Evolutionary conservation across 2,888 invertebrate species (phyloP).

Genomic region (Entomobrya multifasciata): DNA sequence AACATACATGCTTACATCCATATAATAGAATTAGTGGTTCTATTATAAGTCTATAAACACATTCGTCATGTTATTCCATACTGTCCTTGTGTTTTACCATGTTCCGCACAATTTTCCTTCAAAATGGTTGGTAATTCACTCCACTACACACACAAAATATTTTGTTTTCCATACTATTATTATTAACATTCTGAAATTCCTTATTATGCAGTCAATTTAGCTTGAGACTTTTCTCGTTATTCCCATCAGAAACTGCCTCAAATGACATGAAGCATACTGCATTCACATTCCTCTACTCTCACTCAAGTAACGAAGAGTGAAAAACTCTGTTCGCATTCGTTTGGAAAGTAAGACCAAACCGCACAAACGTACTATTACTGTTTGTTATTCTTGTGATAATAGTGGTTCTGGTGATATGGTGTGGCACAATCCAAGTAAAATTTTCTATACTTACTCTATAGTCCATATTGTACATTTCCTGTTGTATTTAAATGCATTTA

Average conservation of each 20-base stretch:
- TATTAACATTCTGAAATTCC: constrained; percentile 59
- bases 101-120: neutral
- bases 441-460: neutral
- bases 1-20: neutral
- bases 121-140: neutral
- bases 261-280: constrained; percentile 23
- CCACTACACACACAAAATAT: constrained; percentile 27
- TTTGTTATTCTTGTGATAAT: neutral
- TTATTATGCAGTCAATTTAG: constrained; percentile 66
- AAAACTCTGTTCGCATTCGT: neutral
- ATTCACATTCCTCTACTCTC: neutral
- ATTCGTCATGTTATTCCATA: neutral
- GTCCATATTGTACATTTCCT: neutral
- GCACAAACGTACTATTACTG: neutral
- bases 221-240: constrained; percentile 60
- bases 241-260: constrained; percentile 49
- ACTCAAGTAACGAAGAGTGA: neutral
- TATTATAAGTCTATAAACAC: neutral
- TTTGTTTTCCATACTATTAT: constrained; percentile 39
- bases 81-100: neutral
- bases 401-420: neutral
- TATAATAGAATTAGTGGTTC: neutral
- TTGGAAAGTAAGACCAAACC: neutral
- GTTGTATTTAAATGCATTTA: neutral
- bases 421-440: neutral